Base-by-base conservation (phyloP, 2,113 vertebrate species). In the Vimba vimba region DNA sequence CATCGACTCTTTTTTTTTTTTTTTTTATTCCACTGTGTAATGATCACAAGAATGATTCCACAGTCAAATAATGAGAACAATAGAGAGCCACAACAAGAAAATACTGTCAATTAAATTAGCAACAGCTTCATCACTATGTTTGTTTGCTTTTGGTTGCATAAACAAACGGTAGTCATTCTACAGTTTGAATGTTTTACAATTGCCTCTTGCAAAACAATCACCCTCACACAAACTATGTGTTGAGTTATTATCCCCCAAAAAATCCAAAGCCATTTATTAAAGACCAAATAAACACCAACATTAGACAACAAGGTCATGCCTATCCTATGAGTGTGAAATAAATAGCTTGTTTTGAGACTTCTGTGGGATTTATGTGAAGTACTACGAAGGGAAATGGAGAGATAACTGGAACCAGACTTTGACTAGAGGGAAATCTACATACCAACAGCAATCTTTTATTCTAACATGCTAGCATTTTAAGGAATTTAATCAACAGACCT, bases 1-100 rank as follows among this genome's bases (percentile, higher is more conserved):
- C 83, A 78, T 78, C 50, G 64, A 25, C 50, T 68, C 85, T 19
- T 73, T 39, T 39, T 39, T 39, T 19, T 78, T 39, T 39, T 39
- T 39, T 43, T 79, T 87, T 81, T 84, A 27, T 84, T 80, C 52
- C 12, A n/a, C 39, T 30, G 71, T 59, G 59, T 86, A 85, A 86
- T 62, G 39, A 86, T 73, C 69, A 85, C 69, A 59, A 82, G 79
- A 74, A 86, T 27, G 83, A 59, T 69, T 62, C 64, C 73, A 33
- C n/a, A 13, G 25, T 57, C 75, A 83, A 87, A 82, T 85, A 89
- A 80, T 78, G 71, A 66, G 79, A 87, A 52, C 62, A 77, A 69
- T 50, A 77, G 55, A 50, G 25, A 88, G 60, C 57, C 27, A 60
- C 6, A 27, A n/a, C 57, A 69, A 85, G 30, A 87, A 33, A 55